Base-by-base conservation (phyloP, 2,113 vertebrate species). In the Tragelaphus scriptus region DNA sequence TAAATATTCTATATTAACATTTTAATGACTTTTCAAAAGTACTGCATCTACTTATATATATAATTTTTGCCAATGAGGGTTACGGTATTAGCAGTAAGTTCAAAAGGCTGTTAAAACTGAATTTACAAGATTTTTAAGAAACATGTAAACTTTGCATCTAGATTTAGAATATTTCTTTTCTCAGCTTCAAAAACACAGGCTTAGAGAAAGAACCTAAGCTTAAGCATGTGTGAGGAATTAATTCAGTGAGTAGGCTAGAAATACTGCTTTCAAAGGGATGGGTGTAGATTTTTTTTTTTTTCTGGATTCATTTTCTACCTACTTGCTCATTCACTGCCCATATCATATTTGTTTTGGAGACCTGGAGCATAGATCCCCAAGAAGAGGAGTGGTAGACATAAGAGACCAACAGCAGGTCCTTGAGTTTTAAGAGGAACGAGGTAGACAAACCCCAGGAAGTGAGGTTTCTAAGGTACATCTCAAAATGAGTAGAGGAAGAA, bases 41-140 rank as follows among this genome's bases (percentile, higher is more conserved):
- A 36, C 30, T 49, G 0, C 2, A 30, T 79, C 49, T 59, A 19
- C 17, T 17, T 88, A 28, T 12, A 82, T 28, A 58, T 75, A 75
- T 85, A 71, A 51, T 61, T 94, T 71, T 85, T 84, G 10, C 36
- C 68, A 94, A 16, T 65, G 79, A 71, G 47, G 49, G 71, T 47
- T 84, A 56, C 32, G 7, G 14, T 65, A 25, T 90, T 77, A 79
- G 44, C n/a, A 94, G 32, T 71, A 51, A 51, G 16, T 85, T 94
- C 21, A 44, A 85, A 96, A 91, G 87, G 4, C 30, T 36, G n/a
- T 87, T 44, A 51, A 61, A 68, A 75, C n/a, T 55, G n/a, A 97
- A 96, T 90, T 79, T 56, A 88, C 4, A 92, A n/a, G 11, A 91
- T 79, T 89, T 75, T 87, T 95, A 80, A 93, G 47, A 71, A 96